Percentiles rank a stretch among this genome's conserved stretches.
Conservation (phyloP, 2,888 invertebrate genomes). For the Lasioglossum lativentre region DNA sequence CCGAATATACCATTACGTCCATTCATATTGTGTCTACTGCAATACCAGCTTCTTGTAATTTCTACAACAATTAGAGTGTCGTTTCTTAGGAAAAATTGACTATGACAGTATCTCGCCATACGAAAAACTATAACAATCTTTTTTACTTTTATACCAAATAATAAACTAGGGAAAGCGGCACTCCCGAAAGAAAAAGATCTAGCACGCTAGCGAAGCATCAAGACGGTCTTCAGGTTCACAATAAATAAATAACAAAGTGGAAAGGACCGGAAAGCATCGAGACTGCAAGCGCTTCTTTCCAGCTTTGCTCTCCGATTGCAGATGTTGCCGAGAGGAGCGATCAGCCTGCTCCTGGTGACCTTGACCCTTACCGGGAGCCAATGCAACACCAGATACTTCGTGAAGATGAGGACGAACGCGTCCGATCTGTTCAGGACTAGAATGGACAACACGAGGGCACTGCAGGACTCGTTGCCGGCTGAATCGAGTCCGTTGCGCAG, state of each 20-base stretch:
- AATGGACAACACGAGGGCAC: slow-evolving; percentile 57
- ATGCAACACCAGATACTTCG: slow-evolving; percentile 71
- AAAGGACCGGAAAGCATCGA: neutral
- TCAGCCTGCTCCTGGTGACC: slow-evolving; percentile 70
- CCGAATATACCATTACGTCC: neutral
- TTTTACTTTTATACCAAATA: neutral
- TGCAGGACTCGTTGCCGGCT: slow-evolving; percentile 72
- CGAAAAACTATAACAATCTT: neutral
- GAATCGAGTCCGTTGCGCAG: slow-evolving; percentile 82
- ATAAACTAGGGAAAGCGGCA: neutral
- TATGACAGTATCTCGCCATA: neutral
- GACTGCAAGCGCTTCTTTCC: slow-evolving; percentile 7
- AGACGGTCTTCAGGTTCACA: neutral
- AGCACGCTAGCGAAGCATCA: neutral
- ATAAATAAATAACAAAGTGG: too few relatives aligned
- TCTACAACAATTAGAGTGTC: neutral
- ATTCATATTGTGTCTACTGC: neutral
- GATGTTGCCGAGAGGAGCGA: slow-evolving; percentile 76
- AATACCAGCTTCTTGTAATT: neutral
- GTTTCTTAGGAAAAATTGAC: neutral
- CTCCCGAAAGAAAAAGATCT: neutral
- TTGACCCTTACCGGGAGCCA: slow-evolving; percentile 56
- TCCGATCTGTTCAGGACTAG: slow-evolving; percentile 70
- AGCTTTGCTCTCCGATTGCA: slow-evolving; percentile 63
- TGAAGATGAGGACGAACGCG: slow-evolving; percentile 70